Percentiles rank a stretch among this genome's conserved stretches.
Conservation (phyloP, 2,797 vertebrate genomes). For the Syngnathus rostellatus region DNA sequence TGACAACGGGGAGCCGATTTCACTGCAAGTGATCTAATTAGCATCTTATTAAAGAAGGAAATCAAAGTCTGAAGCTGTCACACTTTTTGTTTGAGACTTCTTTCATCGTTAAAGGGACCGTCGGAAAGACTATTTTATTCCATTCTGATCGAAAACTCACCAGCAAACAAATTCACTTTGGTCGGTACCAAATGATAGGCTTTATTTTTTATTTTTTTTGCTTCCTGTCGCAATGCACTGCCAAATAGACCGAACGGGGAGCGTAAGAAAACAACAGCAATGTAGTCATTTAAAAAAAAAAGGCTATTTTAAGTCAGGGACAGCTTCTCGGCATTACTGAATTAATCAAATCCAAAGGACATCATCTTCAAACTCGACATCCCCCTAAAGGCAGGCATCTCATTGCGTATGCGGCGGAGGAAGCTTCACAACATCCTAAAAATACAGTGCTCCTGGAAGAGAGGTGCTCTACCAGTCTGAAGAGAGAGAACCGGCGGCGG, state of each 20-base stretch:
- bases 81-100: conserved; percentile 65
- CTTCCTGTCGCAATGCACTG: conserved; percentile 64
- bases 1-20: conserved; percentile 58
- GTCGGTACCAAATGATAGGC: conserved; percentile 38
- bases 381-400: conserved; percentile 94
- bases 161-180: conserved; percentile 13
- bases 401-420: conserved; percentile 87
- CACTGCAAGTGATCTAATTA: conserved; percentile 68
- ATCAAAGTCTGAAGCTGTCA: conserved; percentile 65
- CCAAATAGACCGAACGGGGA: conserved; percentile 61
- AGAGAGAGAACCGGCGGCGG: conserved; percentile 75
- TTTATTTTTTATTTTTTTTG: conserved; percentile 30
- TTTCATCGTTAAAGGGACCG: conserved; percentile 67
- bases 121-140: conserved; percentile 42
- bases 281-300: conserved; percentile 75
- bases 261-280: conserved; percentile 71
- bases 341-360: conserved; percentile 99
- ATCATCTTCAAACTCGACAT: conserved; percentile 97
- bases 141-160: conserved; percentile 28
- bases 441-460: conserved; percentile 92
- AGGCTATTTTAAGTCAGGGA: conserved; percentile 75
- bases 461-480: conserved; percentile 86
- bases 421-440: conserved; percentile 97
- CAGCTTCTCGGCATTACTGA: conserved; percentile 80
- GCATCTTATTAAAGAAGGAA: conserved; percentile 67